These are phyloP conservation scores for Lutjanus erythropterus DNA, from an alignment of 2,113 vertebrate genomes.

Conservation along the genomic window DNA sequence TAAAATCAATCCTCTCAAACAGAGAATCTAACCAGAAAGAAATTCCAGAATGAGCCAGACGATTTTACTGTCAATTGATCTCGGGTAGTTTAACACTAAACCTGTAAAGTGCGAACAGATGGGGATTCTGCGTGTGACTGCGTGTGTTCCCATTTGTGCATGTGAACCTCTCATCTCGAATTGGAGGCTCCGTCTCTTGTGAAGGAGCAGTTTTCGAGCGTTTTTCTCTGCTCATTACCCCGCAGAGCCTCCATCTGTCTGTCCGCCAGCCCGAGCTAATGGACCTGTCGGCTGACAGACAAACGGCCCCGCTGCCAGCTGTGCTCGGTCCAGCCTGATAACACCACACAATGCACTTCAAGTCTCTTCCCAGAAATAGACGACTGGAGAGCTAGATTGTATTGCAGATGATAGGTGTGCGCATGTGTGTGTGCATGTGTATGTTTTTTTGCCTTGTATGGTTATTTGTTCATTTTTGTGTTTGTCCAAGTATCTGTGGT, in stretches of 20 bases:
- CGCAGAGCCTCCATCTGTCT: conserved; percentile 73
- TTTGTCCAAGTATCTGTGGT: conserved; percentile 55
- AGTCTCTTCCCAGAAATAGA: conserved; percentile 40
- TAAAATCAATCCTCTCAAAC: conserved; percentile 18
- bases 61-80: conserved; percentile 43
- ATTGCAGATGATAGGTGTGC: conserved; percentile 27
- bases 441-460: conserved; percentile 50
- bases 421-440: background rate
- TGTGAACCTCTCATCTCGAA: conserved; percentile 49
- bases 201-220: conserved; percentile 35
- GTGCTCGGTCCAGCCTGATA: conserved; percentile 64
- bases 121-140: conserved; percentile 39
- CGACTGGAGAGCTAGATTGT: conserved; percentile 15
- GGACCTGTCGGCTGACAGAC: conserved; percentile 70
- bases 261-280: conserved; percentile 67
- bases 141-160: conserved; percentile 25
- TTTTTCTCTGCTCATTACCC: conserved; percentile 69
- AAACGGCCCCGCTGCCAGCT: conserved; percentile 72
- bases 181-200: conserved; percentile 26
- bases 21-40: conserved; percentile 9
- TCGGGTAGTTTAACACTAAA: conserved; percentile 44
- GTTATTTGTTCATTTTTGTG: conserved; percentile 68
- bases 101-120: conserved; percentile 66
- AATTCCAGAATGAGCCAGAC: conserved; percentile 9
- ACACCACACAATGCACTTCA: conserved; percentile 41